Conservation (phyloP, 2,888 invertebrate species). For the Amphipoea lucens region DNA sequence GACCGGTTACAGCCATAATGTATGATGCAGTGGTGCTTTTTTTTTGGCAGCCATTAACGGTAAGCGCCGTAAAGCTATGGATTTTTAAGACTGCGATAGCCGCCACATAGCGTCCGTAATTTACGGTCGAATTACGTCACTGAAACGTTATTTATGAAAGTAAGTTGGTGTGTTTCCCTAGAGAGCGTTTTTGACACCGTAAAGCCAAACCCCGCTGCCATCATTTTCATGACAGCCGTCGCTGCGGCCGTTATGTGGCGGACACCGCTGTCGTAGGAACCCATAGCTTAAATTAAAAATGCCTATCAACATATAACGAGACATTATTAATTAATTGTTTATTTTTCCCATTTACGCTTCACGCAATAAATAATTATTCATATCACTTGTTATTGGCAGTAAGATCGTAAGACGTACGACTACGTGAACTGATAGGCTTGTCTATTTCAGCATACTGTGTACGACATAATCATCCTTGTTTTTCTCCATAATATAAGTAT, state of each 20-base stretch:
- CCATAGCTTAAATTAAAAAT: neutral
- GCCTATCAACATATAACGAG: neutral
- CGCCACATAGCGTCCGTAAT: neutral
- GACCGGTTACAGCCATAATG: neutral
- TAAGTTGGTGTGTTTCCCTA: neutral
- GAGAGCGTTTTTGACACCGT: neutral
- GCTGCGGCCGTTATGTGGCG: neutral
- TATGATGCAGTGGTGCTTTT: neutral
- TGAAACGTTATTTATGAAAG: neutral
- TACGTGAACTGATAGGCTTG: slow-evolving; percentile 1
- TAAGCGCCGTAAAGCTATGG: neutral
- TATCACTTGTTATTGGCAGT: slow-evolving; percentile 14
- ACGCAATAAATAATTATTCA: slow-evolving; percentile 19
- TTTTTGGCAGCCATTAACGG: neutral
- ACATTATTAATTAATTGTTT: neutral
- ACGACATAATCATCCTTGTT: neutral
- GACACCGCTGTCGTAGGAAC: neutral
- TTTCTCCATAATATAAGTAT: neutral
- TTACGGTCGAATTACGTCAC: neutral
- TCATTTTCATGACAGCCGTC: neutral
- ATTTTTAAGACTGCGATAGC: neutral
- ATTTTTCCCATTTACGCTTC: neutral
- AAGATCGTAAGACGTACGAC: neutral
- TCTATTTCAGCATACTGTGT: neutral
- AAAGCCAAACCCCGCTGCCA: neutral